These are phyloP conservation scores for Atherinomorus stipes DNA, from an alignment of 2,113 vertebrate species.

Conservation along the genomic window DNA sequence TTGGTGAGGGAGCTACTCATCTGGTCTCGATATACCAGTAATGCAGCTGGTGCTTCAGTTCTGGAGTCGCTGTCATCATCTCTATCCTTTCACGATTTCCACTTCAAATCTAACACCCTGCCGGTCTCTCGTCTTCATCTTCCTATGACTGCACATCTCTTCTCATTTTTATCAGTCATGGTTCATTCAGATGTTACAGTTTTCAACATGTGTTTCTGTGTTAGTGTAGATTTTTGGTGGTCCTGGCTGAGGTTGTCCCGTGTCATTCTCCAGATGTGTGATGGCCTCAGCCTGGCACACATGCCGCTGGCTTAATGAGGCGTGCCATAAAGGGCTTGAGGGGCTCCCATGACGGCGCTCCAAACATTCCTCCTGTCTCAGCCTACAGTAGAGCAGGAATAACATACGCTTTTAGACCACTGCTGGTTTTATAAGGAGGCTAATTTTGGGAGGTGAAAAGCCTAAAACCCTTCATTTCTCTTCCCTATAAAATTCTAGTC, in stretches of 20 bases:
- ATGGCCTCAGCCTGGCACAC: slow-evolving; percentile 60
- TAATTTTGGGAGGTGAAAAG: slow-evolving; percentile 48
- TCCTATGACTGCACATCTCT: slow-evolving; percentile 9
- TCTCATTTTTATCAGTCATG: slow-evolving; percentile 5
- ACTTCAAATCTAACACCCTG: slow-evolving; percentile 12
- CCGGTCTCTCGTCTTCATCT: slow-evolving; percentile 6
- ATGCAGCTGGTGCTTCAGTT: slow-evolving; percentile 48
- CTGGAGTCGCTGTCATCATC: slow-evolving; percentile 31
- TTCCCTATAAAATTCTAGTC: slow-evolving; percentile 34
- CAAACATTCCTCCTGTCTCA: slow-evolving; percentile 56
- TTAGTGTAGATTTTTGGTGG: slow-evolving; percentile 23
- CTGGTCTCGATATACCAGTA: slow-evolving; percentile 55
- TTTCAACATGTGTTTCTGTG: slow-evolving; percentile 14
- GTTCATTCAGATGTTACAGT: background rate
- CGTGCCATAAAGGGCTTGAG: slow-evolving; percentile 58
- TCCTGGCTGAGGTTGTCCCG: slow-evolving; percentile 35
- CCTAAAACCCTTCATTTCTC: slow-evolving; percentile 37
- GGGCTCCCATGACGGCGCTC: slow-evolving; percentile 55
- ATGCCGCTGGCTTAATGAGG: slow-evolving; percentile 74
- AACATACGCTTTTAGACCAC: slow-evolving; percentile 39
- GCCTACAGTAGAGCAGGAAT: slow-evolving; percentile 37
- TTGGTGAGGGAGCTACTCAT: slow-evolving; percentile 30
- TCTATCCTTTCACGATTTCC: slow-evolving; percentile 41
- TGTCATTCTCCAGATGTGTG: slow-evolving; percentile 76
- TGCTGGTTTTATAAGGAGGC: slow-evolving; percentile 47